Conservation (phyloP, 2,888 invertebrate species). For the Lycocerus yunnanus region DNA sequence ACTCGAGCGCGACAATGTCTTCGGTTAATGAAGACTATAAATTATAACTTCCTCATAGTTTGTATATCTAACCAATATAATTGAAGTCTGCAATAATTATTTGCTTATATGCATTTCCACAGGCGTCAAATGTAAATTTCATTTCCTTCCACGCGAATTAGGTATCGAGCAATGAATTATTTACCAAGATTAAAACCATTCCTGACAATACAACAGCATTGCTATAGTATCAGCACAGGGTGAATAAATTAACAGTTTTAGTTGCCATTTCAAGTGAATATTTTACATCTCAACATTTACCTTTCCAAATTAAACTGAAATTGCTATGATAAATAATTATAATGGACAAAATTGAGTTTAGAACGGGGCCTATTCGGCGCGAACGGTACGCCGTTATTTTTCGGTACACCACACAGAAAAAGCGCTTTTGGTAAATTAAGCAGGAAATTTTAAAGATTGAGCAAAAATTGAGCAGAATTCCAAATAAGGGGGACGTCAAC, state of each 20-base stretch:
- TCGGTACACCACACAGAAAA: neutral
- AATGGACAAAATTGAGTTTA: neutral
- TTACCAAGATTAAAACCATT: neutral
- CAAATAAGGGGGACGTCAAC: too few species aligned
- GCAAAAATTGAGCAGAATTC: too few species aligned
- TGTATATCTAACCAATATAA: neutral
- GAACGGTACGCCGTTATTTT: neutral
- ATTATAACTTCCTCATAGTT: neutral
- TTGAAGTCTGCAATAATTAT: neutral
- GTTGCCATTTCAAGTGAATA: neutral
- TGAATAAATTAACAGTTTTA: slow-evolving; percentile 15
- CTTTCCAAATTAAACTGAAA: neutral
- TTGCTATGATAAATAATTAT: neutral
- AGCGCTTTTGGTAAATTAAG: too few species aligned
- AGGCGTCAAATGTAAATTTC: slow-evolving; percentile 3
- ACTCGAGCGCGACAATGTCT: neutral
- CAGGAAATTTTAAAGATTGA: too few species aligned
- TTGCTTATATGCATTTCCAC: neutral
- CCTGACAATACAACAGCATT: slow-evolving; percentile 5
- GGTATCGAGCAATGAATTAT: slow-evolving; percentile 1
- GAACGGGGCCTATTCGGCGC: neutral
- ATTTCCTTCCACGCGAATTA: slow-evolving; percentile 4
- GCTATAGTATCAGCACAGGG: slow-evolving; percentile 5
- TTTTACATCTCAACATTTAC: neutral
- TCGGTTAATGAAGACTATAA: neutral